Evolutionary conservation across 2,888 invertebrate genomes (phyloP).

Genomic region (Augiades crinisus): DNA sequence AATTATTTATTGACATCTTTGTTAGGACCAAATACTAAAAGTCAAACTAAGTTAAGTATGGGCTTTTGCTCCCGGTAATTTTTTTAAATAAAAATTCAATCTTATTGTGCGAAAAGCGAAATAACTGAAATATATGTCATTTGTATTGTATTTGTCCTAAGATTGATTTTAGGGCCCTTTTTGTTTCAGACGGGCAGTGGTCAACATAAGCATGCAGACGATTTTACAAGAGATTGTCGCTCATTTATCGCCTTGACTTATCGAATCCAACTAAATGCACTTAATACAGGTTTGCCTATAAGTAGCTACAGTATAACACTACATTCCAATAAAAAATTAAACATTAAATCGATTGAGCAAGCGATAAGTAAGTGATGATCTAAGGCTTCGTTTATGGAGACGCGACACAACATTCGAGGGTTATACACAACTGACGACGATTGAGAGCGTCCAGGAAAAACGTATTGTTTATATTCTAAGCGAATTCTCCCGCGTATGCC

Average conservation of each 20-base stretch:
- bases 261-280: background rate
- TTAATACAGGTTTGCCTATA: too few species aligned
- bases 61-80: too few species aligned
- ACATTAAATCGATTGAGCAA: background rate
- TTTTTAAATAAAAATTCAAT: too few species aligned
- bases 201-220: slow-evolving; percentile 15
- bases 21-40: too few species aligned
- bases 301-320: background rate
- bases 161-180: slow-evolving; percentile 23
- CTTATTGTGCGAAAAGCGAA: too few species aligned
- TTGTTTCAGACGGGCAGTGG: slow-evolving; percentile 25
- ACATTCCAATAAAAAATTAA: background rate
- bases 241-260: background rate
- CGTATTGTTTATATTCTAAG: background rate
- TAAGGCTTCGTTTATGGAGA: slow-evolving; percentile 7
- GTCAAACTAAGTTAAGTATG: too few species aligned
- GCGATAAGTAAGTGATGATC: slow-evolving; percentile 11
- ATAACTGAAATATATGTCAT: too few species aligned
- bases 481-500: background rate
- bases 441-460: background rate
- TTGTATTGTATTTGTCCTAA: slow-evolving; percentile 2
- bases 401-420: background rate
- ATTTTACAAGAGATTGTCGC: slow-evolving; percentile 6
- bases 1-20: too few species aligned
- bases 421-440: too few species aligned